phyloP scores from a whole-genome alignment of 2,113 vertebrate genomes.

The Micronisus gabar region DNA sequence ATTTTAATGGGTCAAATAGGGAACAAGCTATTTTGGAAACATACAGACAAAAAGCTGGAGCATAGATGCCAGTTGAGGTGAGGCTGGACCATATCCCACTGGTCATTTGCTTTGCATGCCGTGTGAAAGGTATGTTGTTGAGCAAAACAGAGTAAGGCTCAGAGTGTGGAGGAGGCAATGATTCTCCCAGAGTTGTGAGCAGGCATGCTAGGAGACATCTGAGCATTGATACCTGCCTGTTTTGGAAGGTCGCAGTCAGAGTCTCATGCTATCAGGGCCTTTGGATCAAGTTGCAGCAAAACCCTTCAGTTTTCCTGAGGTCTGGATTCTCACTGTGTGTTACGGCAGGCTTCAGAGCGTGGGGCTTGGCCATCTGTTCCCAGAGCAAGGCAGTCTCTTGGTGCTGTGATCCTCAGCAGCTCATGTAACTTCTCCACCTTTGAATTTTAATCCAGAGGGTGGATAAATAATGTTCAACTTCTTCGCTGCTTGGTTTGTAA shows the following conservation, averaged over 20 bases:
- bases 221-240: neutral
- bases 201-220: neutral
- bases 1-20: neutral
- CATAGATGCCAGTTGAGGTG: neutral
- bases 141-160: neutral
- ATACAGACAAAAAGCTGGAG: neutral
- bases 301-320: neutral
- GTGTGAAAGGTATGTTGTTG: neutral
- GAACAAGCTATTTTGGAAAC: neutral
- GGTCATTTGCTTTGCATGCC: neutral
- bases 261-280: neutral
- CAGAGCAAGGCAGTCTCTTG: neutral
- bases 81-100: neutral
- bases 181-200: neutral
- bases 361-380: neutral
- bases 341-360: fast-evolving
- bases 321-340: neutral
- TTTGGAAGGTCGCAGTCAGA: neutral
- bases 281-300: neutral
- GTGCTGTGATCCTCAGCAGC: neutral
- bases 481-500: neutral
- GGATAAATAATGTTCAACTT: neutral
- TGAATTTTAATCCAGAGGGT: neutral
- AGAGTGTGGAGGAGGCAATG: neutral
- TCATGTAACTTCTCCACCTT: neutral